phyloP scores from a whole-genome alignment of 2,797 vertebrate genomes.

The Pipistrellus nathusii region DNA sequence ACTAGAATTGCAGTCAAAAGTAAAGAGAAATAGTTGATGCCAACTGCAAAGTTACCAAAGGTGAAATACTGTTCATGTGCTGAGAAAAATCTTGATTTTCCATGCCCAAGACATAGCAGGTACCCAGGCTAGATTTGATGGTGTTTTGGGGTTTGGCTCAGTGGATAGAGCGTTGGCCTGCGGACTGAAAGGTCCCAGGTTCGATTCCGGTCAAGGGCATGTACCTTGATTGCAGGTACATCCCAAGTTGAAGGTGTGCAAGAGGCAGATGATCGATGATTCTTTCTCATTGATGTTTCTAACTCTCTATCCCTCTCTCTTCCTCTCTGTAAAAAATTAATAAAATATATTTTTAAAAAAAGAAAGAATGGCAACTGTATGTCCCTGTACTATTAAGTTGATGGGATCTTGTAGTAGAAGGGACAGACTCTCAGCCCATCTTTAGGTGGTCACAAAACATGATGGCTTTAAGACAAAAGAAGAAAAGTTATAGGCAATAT shows the following conservation, averaged over 20 bases:
- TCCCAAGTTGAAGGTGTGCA: too few relatives aligned
- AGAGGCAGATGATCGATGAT: too few relatives aligned
- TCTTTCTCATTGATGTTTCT: too few relatives aligned
- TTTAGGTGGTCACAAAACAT: constrained; percentile 45
- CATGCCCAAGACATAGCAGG: constrained; percentile 11
- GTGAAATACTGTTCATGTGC: constrained; percentile 61
- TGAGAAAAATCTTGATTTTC: constrained; percentile 23
- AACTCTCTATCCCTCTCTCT: too few relatives aligned
- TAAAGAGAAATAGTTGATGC: constrained; percentile 59
- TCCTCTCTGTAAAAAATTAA: too few relatives aligned
- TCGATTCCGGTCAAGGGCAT: too few relatives aligned
- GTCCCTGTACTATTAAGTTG: constrained; percentile 38
- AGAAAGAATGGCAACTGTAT: not conserved
- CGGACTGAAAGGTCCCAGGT: too few relatives aligned
- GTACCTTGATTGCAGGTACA: too few relatives aligned
- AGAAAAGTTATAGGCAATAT: constrained; percentile 27
- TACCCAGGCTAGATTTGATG: constrained; percentile 9
- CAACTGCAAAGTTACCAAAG: constrained; percentile 66
- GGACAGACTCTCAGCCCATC: constrained; percentile 40
- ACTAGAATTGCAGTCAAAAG: constrained; percentile 70
- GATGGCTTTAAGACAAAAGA: constrained; percentile 55
- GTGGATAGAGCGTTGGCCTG: too few relatives aligned
- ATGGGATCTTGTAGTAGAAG: constrained; percentile 46
- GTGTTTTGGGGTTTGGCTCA: not conserved
- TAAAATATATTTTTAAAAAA: too few relatives aligned